These are phyloP conservation scores for Oncorhynchus masou DNA, from an alignment of 2,113 vertebrate species.

Conservation along the genomic window DNA sequence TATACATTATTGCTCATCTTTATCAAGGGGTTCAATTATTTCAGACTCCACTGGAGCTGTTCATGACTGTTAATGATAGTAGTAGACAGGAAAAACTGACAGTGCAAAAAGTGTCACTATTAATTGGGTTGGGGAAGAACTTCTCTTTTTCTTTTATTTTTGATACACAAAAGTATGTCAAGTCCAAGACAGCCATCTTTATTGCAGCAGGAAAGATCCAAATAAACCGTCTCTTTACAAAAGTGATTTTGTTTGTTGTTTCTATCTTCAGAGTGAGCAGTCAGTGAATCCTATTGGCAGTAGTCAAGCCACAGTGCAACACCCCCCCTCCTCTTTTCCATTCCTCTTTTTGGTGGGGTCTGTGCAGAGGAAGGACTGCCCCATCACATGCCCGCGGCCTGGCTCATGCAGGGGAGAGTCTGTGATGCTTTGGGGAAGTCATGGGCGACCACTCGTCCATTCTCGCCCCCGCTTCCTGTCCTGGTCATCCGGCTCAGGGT, in stretches of 20 bases:
- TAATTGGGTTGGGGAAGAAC: neutral
- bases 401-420: constrained; percentile 88
- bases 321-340: neutral
- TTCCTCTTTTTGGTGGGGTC: constrained; percentile 41
- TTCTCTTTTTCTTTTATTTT: neutral
- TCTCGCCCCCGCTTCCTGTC: constrained; percentile 81
- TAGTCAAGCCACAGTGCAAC: constrained; percentile 36
- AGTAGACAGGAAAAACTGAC: constrained; percentile 19
- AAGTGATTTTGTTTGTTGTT: constrained; percentile 44
- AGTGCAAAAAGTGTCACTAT: constrained; percentile 37
- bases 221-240: constrained; percentile 49
- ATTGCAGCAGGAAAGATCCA: constrained; percentile 51
- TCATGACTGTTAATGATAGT: constrained; percentile 4
- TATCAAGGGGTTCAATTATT: too few relatives aligned
- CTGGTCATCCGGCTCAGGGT: constrained; percentile 78
- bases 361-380: constrained; percentile 54
- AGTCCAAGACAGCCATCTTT: constrained; percentile 35
- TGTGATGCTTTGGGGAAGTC: constrained; percentile 87
- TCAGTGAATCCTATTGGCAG: constrained; percentile 30
- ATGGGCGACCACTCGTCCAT: constrained; percentile 85
- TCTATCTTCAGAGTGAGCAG: constrained; percentile 4
- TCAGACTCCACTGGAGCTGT: neutral
- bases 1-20: too few relatives aligned
- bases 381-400: constrained; percentile 85
- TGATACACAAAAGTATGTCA: neutral